These are phyloP conservation scores for Setophaga petechia DNA, from an alignment of 2,113 vertebrate genomes.

Conservation along the genomic window DNA sequence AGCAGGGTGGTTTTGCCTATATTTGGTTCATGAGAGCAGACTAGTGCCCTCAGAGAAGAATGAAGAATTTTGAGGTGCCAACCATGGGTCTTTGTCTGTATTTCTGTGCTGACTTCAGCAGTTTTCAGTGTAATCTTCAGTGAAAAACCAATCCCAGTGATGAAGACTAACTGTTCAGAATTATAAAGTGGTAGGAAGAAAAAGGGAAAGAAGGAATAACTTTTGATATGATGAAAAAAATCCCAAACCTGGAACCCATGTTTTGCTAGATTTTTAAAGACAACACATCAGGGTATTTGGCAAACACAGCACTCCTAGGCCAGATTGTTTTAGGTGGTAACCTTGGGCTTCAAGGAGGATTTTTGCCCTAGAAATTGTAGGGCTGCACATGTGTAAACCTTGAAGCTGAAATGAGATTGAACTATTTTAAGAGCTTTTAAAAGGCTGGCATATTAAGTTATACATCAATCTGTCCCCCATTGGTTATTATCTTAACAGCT, in stretches of 20 bases:
- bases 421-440: conserved; percentile 35
- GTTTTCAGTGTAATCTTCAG: neutral
- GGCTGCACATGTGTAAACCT: neutral
- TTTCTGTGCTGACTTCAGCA: neutral
- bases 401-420: neutral
- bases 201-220: neutral
- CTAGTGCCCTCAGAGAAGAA: neutral
- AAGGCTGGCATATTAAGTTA: conserved; percentile 13
- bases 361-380: neutral
- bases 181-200: neutral
- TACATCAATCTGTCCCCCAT: conserved; percentile 15
- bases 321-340: neutral
- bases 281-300: neutral
- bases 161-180: neutral
- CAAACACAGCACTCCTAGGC: neutral
- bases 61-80: neutral
- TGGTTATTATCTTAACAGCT: conserved; percentile 47
- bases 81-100: neutral
- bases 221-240: neutral
- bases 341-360: neutral
- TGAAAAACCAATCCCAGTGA: neutral
- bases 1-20: rapidly evolving
- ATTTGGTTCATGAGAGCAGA: neutral
- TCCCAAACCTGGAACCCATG: rapidly evolving
- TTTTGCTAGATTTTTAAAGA: neutral